Conservation (phyloP, 2,113 vertebrate species). For the Antechinus stuartii region DNA sequence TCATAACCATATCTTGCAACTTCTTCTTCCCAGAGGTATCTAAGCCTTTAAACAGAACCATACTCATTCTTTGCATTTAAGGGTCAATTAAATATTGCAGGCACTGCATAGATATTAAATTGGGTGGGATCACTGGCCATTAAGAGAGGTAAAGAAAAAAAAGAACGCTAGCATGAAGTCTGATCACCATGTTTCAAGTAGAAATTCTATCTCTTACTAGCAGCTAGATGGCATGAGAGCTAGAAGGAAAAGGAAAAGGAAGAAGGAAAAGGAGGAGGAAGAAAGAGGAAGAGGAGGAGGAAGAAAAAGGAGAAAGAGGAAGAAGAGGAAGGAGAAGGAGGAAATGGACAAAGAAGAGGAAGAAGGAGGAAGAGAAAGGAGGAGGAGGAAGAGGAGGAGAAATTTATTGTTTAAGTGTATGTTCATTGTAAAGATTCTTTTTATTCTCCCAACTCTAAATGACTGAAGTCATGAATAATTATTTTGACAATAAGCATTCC, state of each 20-base stretch:
- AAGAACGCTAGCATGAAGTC: not conserved
- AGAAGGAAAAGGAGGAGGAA: too few relatives aligned
- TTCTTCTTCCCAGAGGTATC: conserved; percentile 65
- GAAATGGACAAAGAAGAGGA: too few relatives aligned
- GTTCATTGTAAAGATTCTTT: not conserved
- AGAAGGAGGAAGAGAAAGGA: too few relatives aligned
- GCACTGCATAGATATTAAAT: not conserved
- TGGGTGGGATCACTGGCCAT: not conserved
- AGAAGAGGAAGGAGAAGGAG: too few relatives aligned
- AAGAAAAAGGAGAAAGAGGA: too few relatives aligned
- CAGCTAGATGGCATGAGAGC: not conserved
- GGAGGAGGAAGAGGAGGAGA: not conserved
- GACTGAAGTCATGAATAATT: not conserved
- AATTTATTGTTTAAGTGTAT: not conserved
- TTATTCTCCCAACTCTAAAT: not conserved
- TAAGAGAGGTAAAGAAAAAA: not conserved
- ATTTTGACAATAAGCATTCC: not conserved
- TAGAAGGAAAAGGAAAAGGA: too few relatives aligned
- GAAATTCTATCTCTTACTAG: not conserved
- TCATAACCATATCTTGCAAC: conserved; percentile 3
- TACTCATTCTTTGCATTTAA: not conserved
- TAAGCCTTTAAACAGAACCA: conserved; percentile 36
- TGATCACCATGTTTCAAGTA: not conserved
- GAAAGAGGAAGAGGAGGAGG: too few relatives aligned
- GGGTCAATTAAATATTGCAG: not conserved